Percentiles rank a stretch among this genome's conserved stretches.
Conservation (phyloP, 2,113 vertebrate species). For the Hippocampus guttulatus region DNA sequence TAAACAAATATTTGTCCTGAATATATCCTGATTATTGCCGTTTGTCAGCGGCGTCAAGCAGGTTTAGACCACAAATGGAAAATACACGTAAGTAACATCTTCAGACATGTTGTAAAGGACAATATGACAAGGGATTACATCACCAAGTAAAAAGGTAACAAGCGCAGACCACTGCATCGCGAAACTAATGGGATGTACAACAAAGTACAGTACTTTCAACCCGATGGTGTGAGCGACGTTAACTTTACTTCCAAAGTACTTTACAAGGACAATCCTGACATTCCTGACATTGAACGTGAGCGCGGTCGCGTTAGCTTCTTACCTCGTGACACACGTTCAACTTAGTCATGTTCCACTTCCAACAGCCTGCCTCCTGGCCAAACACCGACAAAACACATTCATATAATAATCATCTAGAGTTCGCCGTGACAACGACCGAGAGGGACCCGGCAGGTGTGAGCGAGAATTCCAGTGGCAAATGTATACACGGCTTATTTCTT, state of each 20-base stretch:
- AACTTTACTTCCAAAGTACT: neutral
- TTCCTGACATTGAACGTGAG: neutral
- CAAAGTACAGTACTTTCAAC: neutral
- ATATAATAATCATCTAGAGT: neutral
- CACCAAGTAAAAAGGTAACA: neutral
- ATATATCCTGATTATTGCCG: neutral
- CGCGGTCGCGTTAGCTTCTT: neutral
- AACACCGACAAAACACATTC: neutral
- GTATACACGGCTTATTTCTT: neutral
- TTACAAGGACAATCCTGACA: neutral
- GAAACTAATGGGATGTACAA: neutral
- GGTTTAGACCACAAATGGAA: neutral
- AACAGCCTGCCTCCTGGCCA: neutral
- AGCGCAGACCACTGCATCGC: neutral
- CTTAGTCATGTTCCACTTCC: neutral
- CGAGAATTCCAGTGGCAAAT: neutral
- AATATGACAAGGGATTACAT: neutral
- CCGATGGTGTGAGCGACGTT: neutral
- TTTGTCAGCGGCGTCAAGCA: neutral
- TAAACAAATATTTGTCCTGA: neutral
- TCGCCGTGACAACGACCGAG: neutral
- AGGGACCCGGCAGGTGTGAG: neutral
- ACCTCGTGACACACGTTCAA: slow-evolving; percentile 3
- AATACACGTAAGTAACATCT: neutral
- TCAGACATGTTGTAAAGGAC: neutral